A percentile compares a stretch with the other conserved stretches of the same genome.
Conservation (phyloP, 2,113 vertebrate genomes). For the Bolborhynchus lineola region DNA sequence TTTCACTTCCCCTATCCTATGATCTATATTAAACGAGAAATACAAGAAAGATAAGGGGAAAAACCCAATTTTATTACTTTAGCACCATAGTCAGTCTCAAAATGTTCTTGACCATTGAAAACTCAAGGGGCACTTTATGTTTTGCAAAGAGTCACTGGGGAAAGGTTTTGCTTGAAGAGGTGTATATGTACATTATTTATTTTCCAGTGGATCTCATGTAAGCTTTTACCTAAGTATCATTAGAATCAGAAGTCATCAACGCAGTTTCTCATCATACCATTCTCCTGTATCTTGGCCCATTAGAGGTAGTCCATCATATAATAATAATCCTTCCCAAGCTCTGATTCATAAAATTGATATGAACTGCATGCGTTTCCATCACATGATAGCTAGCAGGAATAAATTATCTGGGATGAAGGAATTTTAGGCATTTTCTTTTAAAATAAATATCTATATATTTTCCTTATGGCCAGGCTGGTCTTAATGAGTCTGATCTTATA, state of each 20-base stretch:
- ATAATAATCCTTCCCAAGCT: neutral
- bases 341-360: neutral
- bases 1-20: neutral
- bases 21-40: neutral
- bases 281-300: neutral
- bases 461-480: neutral
- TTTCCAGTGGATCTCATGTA: neutral
- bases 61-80: neutral
- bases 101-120: neutral
- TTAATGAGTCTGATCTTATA: slow-evolving; percentile 20
- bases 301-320: neutral
- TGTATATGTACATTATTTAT: neutral
- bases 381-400: neutral
- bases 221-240: neutral
- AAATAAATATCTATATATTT: neutral
- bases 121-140: neutral
- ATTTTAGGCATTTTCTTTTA: neutral
- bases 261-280: neutral
- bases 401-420: neutral
- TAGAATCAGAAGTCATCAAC: neutral
- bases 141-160: neutral
- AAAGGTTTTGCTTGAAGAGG: neutral
- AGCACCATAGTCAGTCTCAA: neutral
- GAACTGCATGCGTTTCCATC: neutral
- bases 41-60: neutral